Evolutionary conservation across 2,888 invertebrate species (phyloP).

Genomic region (Dascillus cervinus): DNA sequence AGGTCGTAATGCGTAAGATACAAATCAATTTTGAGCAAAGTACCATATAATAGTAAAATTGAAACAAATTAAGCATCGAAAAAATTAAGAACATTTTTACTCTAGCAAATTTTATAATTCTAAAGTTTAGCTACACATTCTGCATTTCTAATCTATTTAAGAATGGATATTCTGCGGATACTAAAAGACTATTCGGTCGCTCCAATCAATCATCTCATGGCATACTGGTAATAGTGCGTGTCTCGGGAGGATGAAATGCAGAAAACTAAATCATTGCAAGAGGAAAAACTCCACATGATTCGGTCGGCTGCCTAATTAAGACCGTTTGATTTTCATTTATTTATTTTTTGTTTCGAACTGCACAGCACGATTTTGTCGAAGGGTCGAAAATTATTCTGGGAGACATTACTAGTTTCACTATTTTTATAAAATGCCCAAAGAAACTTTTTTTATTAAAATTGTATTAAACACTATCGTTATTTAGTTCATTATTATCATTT

Average conservation of each 20-base stretch:
- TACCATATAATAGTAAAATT: constrained; percentile 18
- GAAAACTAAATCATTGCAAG: too few species aligned
- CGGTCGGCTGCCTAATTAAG: too few species aligned
- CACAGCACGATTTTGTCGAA: constrained; percentile 10
- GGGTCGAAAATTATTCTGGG: too few species aligned
- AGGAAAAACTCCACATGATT: too few species aligned
- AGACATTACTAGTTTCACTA: constrained; percentile 22
- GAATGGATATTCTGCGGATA: constrained; percentile 35
- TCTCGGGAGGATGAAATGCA: too few species aligned
- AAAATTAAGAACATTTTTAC: constrained; percentile 33
- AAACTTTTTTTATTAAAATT: constrained; percentile 40
- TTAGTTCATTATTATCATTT: constrained; percentile 36
- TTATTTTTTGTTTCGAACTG: too few species aligned
- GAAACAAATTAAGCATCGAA: constrained; percentile 28
- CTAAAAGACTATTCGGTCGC: constrained; percentile 34
- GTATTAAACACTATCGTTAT: constrained; percentile 42
- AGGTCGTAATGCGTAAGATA: constrained; percentile 24
- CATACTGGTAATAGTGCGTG: constrained; percentile 25
- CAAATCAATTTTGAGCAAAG: constrained; percentile 26
- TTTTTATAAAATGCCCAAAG: constrained; percentile 40
- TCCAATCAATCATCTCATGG: constrained; percentile 30
- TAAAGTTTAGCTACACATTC: constrained; percentile 38
- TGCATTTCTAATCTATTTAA: constrained; percentile 35
- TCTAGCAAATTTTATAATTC: constrained; percentile 31
- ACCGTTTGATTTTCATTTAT: too few species aligned